A percentile compares a stretch with the other conserved stretches of the same genome.
phyloP scores from a whole-genome alignment of 2,888 invertebrate species.

The Muschampia plurimacula region DNA sequence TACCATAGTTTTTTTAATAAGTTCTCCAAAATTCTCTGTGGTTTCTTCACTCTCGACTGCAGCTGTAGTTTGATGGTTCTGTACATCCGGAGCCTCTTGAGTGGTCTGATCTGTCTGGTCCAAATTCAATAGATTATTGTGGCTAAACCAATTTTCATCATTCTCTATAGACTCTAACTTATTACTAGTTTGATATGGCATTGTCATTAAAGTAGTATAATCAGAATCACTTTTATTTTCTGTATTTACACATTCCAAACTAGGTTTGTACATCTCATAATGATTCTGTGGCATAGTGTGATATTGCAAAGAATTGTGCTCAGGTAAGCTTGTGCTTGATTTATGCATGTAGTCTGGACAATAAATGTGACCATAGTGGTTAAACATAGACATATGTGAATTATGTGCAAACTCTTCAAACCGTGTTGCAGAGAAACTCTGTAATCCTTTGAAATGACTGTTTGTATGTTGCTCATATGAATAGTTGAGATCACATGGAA shows the following conservation, averaged over 20 bases:
- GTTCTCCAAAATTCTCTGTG: constrained; percentile 94
- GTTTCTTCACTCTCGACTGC: constrained; percentile 61
- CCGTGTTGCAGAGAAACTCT: constrained; percentile 80
- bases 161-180: constrained; percentile 88
- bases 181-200: constrained; percentile 86
- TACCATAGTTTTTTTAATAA: constrained; percentile 96
- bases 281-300: constrained; percentile 67
- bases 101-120: constrained; percentile 71
- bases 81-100: constrained; percentile 65
- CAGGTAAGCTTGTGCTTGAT: constrained; percentile 61
- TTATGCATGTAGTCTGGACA: constrained; percentile 76
- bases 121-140: constrained; percentile 71
- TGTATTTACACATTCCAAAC: constrained; percentile 67
- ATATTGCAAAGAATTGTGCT: constrained; percentile 68
- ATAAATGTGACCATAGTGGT: constrained; percentile 81
- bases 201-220: constrained; percentile 89
- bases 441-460: constrained; percentile 69
- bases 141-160: constrained; percentile 82
- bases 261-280: constrained; percentile 76
- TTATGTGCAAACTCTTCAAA: constrained; percentile 85
- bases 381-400: constrained; percentile 81
- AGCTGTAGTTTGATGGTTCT: constrained; percentile 52
- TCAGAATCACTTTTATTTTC: constrained; percentile 83
- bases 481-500: constrained; percentile 80
- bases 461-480: constrained; percentile 70